Base-by-base conservation (phyloP, 2,113 vertebrate species). In the Planiliza haematocheilus region DNA sequence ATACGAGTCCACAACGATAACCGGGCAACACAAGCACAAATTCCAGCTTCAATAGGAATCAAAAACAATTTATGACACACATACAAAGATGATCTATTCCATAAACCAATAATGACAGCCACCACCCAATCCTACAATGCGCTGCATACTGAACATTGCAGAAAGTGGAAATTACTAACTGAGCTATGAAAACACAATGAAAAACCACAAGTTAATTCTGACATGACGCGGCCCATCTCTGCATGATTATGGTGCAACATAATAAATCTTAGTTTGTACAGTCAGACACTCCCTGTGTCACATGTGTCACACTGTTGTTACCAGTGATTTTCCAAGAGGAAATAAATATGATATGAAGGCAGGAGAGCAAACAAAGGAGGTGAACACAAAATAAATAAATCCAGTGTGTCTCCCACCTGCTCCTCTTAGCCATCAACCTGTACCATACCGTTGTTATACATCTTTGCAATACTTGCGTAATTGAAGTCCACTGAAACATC, bases 191-290 rank as follows among this genome's bases (percentile, higher is more conserved):
- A 65, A 49, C 46, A 74, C 69, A 80, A 82, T 69, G 45, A 66
- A 38, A 43, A 71, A 61, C 58, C 56, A n/a, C 70, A 69, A 8
- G 2, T 13, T 13, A 34, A 2, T 46, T 37, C 52, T 18, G 49
- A 74, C 12, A 13, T 48, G 41, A 10, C 43, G 41, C 17, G 55
- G 39, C 63, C 21, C 48, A 65, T 79, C 16, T 24, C 63, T 38
- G 49, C 14, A 6, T 77, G 62, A 76, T 77, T 68, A 57, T 39
- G 0, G 30, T 20, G 38, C 14, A 42, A 39, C 9, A 73, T 21
- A 21, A 76, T 80, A 45, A 82, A 71, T 75, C 43, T n/a, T 7
- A 13, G 43, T 65, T 34, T 68, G 30, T 13, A 55, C 14, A 48
- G 21, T 3, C 7, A 67, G 55, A 63, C 60, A 18, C 70, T 69